Percentiles rank a stretch among this genome's conserved stretches.
Evolutionary conservation across 2,797 vertebrate species (phyloP).

Genomic region (Amphiprion clarkii): DNA sequence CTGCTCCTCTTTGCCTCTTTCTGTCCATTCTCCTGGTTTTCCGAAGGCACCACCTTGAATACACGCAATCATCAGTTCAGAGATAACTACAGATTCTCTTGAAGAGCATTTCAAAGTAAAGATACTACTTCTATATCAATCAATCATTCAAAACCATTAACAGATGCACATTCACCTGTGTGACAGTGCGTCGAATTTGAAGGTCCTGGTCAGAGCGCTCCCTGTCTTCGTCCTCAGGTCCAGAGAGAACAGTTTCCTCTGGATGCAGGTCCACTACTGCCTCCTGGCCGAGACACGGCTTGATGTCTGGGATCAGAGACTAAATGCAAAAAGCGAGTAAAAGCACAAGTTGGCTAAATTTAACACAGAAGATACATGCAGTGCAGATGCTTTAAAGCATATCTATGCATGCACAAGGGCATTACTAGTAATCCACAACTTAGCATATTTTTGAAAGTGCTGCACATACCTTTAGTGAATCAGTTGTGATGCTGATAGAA

Average conservation of each 20-base stretch:
- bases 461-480: constrained; percentile 90
- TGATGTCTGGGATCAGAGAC: constrained; percentile 94
- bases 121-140: not conserved
- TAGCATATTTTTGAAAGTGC: not conserved
- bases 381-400: not conserved
- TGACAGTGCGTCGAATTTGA: constrained; percentile 93
- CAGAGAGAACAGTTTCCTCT: constrained; percentile 91
- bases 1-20: constrained; percentile 81
- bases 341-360: not conserved
- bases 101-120: not conserved
- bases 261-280: constrained; percentile 92
- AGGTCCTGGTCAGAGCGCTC: constrained; percentile 89
- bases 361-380: not conserved
- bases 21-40: constrained; percentile 92
- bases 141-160: not conserved
- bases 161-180: constrained; percentile 84
- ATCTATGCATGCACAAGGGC: not conserved
- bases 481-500: constrained; percentile 95
- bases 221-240: constrained; percentile 86
- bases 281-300: constrained; percentile 86
- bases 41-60: constrained; percentile 87
- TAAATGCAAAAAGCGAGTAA: constrained; percentile 58
- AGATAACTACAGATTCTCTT: not conserved
- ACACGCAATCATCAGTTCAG: not conserved
- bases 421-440: not conserved